Percentiles rank a stretch among this genome's conserved stretches.
phyloP scores from a whole-genome alignment of 1,140 invertebrate genomes.

The Drosophila suzukii region DNA sequence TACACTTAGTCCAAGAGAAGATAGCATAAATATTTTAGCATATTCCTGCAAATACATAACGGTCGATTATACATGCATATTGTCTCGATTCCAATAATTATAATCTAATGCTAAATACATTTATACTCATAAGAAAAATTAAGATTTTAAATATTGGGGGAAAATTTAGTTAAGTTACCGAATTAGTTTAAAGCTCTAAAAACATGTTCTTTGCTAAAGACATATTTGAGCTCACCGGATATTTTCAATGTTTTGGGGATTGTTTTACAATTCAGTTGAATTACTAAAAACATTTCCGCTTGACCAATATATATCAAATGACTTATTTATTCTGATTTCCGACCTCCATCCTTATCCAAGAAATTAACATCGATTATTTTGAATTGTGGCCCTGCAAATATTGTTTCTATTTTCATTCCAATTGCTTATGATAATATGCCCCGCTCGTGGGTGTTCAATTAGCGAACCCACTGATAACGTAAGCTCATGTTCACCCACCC shows the following conservation, averaged over 20 bases:
- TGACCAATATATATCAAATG: background rate
- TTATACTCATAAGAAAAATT: slow-evolving; percentile 71
- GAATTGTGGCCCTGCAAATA: slow-evolving; percentile 14
- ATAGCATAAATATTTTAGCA: slow-evolving; percentile 79
- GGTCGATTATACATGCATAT: slow-evolving; percentile 62
- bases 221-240: too few species aligned
- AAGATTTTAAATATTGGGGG: background rate
- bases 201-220: too few species aligned
- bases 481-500: background rate
- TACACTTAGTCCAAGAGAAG: slow-evolving; percentile 72
- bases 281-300: background rate
- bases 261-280: too few species aligned
- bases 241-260: too few species aligned
- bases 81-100: slow-evolving; percentile 67
- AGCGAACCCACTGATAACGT: slow-evolving; percentile 26
- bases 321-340: slow-evolving; percentile 1
- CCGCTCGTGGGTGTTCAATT: slow-evolving; percentile 38
- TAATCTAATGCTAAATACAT: slow-evolving; percentile 63
- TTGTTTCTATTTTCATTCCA: background rate
- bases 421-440: slow-evolving; percentile 29
- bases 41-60: slow-evolving; percentile 66
- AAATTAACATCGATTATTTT: slow-evolving; percentile 27
- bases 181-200: too few species aligned
- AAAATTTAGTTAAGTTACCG: too few species aligned
- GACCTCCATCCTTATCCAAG: background rate